These are phyloP conservation scores for Lamprologus ornatipinnis DNA, from an alignment of 2,113 vertebrate genomes.

Conservation along the genomic window DNA sequence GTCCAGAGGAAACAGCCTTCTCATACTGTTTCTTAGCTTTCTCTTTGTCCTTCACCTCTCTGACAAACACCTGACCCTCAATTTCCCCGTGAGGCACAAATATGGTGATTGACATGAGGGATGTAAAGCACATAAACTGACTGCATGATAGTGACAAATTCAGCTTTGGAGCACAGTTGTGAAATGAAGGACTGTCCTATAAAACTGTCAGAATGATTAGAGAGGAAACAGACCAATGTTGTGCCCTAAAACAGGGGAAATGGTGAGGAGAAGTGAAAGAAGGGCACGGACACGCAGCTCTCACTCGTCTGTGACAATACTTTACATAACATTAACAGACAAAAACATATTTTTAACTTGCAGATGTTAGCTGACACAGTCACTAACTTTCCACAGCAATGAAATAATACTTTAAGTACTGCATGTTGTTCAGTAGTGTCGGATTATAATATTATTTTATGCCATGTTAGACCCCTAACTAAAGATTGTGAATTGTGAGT, in stretches of 20 bases:
- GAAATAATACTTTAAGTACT: neutral
- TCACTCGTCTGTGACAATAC: neutral
- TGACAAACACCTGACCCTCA: slow-evolving; percentile 74
- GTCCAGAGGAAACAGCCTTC: slow-evolving; percentile 80
- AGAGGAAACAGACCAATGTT: too few relatives aligned
- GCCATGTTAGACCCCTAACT: too few relatives aligned
- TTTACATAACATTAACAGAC: neutral
- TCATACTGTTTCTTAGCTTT: slow-evolving; percentile 84
- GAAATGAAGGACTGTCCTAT: too few relatives aligned
- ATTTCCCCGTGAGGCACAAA: slow-evolving; percentile 69
- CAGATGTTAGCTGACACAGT: neutral
- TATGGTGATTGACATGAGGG: neutral
- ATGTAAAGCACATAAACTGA: neutral
- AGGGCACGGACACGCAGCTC: too few relatives aligned
- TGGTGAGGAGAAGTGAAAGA: too few relatives aligned
- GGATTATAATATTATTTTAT: too few relatives aligned
- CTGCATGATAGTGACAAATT: neutral
- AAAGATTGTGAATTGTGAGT: too few relatives aligned
- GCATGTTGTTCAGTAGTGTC: neutral
- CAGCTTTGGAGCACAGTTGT: too few relatives aligned
- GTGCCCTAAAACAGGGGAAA: too few relatives aligned
- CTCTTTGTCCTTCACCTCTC: slow-evolving; percentile 85
- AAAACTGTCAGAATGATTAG: too few relatives aligned
- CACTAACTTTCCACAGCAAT: neutral
- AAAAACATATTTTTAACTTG: neutral